Conservation (phyloP, 92 coral and sea anemone species). For the Porites lobata region DNA sequence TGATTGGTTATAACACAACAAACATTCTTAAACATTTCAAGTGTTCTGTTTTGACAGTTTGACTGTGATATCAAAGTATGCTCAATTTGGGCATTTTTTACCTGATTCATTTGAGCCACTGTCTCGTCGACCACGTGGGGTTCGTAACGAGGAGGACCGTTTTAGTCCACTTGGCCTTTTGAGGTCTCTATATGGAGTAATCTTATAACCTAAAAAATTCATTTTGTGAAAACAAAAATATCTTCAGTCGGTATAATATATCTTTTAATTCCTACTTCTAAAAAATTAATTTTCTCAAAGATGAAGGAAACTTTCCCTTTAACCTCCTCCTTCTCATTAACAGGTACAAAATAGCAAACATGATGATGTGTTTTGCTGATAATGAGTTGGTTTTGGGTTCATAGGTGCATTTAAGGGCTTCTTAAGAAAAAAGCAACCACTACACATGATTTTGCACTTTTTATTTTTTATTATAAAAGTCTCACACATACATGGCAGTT, state of each 20-base stretch:
- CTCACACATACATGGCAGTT: not conserved
- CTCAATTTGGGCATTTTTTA: not conserved
- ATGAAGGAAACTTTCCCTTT: too few relatives aligned
- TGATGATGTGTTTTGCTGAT: too few relatives aligned
- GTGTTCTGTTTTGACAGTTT: too few relatives aligned
- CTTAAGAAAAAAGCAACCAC: not conserved
- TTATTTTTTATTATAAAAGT: constrained; percentile 19
- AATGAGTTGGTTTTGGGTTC: too few relatives aligned
- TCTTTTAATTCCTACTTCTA: too few relatives aligned
- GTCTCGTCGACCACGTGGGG: constrained; percentile 94
- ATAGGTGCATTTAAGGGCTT: not conserved
- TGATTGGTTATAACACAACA: too few relatives aligned
- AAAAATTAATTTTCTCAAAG: too few relatives aligned
- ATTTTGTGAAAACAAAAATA: not conserved
- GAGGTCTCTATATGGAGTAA: constrained; percentile 93
- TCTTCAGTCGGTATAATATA: too few relatives aligned
- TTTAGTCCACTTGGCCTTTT: constrained; percentile 93
- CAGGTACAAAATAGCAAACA: too few relatives aligned
- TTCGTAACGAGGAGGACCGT: constrained; percentile 95
- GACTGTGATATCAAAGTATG: not conserved
- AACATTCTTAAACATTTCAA: too few relatives aligned
- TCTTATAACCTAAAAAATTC: constrained; percentile 82
- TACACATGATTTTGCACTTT: not conserved
- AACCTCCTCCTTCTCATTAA: too few relatives aligned
- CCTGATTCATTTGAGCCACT: constrained; percentile 86